These are phyloP conservation scores for Rhinopomastus cyanomelas DNA, from an alignment of 2,113 vertebrate species.

Conservation along the genomic window DNA sequence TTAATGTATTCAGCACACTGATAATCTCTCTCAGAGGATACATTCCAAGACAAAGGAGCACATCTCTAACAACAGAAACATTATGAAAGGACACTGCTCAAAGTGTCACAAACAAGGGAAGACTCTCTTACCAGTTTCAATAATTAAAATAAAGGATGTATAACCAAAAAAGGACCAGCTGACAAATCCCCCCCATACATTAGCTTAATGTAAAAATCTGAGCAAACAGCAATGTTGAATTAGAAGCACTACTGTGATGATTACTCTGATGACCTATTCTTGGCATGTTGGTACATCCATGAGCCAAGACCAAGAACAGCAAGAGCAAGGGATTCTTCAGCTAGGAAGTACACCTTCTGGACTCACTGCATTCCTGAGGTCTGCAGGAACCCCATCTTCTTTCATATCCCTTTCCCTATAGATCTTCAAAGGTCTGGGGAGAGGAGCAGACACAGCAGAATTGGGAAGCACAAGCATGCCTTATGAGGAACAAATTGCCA, in stretches of 20 bases:
- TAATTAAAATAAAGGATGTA: background rate
- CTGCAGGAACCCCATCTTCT: background rate
- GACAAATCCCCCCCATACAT: background rate
- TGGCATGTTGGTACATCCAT: background rate
- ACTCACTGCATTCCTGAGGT: background rate
- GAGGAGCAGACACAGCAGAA: background rate
- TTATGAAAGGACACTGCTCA: background rate
- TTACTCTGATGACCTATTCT: background rate
- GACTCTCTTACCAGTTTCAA: background rate
- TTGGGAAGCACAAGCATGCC: background rate
- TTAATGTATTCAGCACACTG: background rate
- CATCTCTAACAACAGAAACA: background rate
- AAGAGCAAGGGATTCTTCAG: background rate
- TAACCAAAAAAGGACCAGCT: background rate
- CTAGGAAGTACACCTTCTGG: background rate
- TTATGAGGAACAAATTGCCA: background rate
- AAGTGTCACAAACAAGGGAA: background rate
- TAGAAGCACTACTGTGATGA: background rate
- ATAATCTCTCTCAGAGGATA: background rate
- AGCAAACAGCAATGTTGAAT: background rate
- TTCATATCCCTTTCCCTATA: background rate
- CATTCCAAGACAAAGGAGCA: background rate
- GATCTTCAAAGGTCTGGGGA: background rate
- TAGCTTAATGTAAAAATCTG: background rate
- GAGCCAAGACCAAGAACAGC: background rate